Percentiles rank a stretch among this genome's conserved stretches.
Conservation (phyloP, 1,140 invertebrate genomes). For the Drosophila parvula region DNA sequence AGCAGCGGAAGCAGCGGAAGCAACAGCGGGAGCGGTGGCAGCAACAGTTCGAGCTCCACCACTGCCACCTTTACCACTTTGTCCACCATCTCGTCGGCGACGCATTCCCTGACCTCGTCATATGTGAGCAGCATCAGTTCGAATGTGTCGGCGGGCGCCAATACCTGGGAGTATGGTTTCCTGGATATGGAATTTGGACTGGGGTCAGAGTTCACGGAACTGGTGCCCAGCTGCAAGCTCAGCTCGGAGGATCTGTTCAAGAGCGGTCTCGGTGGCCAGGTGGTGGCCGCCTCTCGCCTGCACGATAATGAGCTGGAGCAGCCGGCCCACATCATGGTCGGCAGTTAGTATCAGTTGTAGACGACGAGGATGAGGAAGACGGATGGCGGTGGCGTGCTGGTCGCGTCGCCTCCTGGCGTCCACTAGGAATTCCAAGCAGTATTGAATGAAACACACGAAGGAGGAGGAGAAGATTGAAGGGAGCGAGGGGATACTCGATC, state of each 20-base stretch:
- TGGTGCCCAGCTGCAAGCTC: slow-evolving; percentile 87
- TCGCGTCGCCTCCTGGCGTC: slow-evolving; percentile 47
- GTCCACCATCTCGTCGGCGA: slow-evolving; percentile 78
- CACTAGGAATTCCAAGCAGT: slow-evolving; percentile 71
- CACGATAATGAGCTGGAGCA: slow-evolving; percentile 82
- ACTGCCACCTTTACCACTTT: slow-evolving; percentile 79
- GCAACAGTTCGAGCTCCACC: slow-evolving; percentile 50
- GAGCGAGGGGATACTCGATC: slow-evolving; percentile 21
- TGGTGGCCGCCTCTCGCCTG: slow-evolving; percentile 55
- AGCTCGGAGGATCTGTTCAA: slow-evolving; percentile 88
- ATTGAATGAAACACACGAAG: slow-evolving; percentile 47
- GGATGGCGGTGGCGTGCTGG: slow-evolving; percentile 56
- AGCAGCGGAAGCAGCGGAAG: slow-evolving; percentile 4
- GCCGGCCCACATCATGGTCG: slow-evolving; percentile 83
- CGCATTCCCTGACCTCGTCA: slow-evolving; percentile 78
- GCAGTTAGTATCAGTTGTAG: slow-evolving; percentile 84
- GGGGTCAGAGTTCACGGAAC: slow-evolving; percentile 85
- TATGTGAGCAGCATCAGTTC: slow-evolving; percentile 79
- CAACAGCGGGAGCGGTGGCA: slow-evolving; percentile 6
- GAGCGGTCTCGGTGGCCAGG: slow-evolving; percentile 68
- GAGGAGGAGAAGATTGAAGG: slow-evolving; percentile 1
- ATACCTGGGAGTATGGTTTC: slow-evolving; percentile 83
- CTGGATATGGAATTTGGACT: slow-evolving; percentile 86
- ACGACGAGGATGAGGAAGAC: slow-evolving; percentile 5
- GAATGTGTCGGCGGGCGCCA: slow-evolving; percentile 64